Evolutionary conservation across 2,888 invertebrate genomes (phyloP).

Genomic region (Tetanocera ferruginea): DNA sequence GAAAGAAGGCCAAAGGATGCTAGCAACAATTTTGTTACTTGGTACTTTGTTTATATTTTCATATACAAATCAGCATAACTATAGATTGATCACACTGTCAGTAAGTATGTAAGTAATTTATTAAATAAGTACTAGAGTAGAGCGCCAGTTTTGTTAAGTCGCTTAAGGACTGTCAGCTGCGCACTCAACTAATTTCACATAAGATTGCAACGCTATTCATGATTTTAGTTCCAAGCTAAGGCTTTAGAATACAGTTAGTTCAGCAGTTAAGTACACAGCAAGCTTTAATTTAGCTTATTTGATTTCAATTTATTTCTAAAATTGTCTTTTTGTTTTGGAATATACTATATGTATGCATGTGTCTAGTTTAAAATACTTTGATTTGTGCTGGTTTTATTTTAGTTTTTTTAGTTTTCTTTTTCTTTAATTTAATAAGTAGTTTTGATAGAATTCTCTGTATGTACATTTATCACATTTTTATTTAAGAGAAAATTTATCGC

Average conservation of each 20-base stretch:
- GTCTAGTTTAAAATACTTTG: neutral
- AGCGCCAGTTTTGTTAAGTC: neutral
- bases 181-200: constrained; percentile 25
- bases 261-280: constrained; percentile 30
- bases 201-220: constrained; percentile 17
- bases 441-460: neutral
- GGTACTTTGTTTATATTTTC: neutral
- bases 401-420: neutral
- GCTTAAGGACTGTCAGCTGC: neutral
- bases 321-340: neutral
- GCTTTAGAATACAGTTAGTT: neutral
- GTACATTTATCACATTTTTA: constrained; percentile 22
- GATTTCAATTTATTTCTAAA: neutral
- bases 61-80: too few species aligned
- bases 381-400: neutral
- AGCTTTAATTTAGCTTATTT: neutral
- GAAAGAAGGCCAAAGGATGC: constrained; percentile 23
- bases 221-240: neutral
- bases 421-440: neutral
- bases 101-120: too few species aligned
- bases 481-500: neutral
- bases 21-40: neutral
- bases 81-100: too few species aligned
- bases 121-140: too few species aligned
- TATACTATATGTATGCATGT: too few species aligned